Evolutionary conservation across 1,140 invertebrate species (phyloP), one percentile per base, ranked within the genome.

Genomic region (Drosophila kikkawai): DNA sequence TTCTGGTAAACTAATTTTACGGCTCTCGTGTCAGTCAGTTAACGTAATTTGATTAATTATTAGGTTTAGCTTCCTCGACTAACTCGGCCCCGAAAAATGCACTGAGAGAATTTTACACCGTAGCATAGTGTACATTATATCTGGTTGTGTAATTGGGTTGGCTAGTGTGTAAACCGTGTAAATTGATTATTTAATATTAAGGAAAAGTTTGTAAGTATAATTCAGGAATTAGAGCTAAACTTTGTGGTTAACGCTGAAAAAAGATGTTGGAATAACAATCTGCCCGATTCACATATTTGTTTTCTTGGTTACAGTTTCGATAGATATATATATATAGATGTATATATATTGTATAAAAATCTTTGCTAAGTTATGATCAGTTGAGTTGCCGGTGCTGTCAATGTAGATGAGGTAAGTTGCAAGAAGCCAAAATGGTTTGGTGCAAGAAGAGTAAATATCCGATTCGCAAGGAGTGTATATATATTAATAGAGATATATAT

Each of bases 321-420:
- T 71, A 61, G 68, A 48, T 74, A 65, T 48, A 61, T 39, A 44
- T 63, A 36, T 50, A 32, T 70, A 64, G 58, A 50, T 45, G 41
- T 74, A 57, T 67, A 58, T 63, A 79, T 67, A 66, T 68, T 55
- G 84, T 86, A 83, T 83, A 88, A 88, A 86, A 86, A 70, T 60
- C 44, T 74, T 73, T 82, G 65, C 73, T 76, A 60, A 66, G 53
- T 69, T 55, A 67, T 84, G 65, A 79, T 74, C 60, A 79, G 61
- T 67, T 73, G 73, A 55, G 51, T 63, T 69, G 53, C 80, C 81
- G 70, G 85, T 90, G 85, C 86, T 70, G 68, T 74, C 75, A 68
- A 88, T 82, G 81, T 84, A 88, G 85, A 90, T 90, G 86, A 90
- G 85, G 85, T 90, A 90, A 85, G 68, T 90, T 82, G 75, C 80